Base-by-base conservation (phyloP, 2,797 vertebrate species). In the Danio kyathit region DNA sequence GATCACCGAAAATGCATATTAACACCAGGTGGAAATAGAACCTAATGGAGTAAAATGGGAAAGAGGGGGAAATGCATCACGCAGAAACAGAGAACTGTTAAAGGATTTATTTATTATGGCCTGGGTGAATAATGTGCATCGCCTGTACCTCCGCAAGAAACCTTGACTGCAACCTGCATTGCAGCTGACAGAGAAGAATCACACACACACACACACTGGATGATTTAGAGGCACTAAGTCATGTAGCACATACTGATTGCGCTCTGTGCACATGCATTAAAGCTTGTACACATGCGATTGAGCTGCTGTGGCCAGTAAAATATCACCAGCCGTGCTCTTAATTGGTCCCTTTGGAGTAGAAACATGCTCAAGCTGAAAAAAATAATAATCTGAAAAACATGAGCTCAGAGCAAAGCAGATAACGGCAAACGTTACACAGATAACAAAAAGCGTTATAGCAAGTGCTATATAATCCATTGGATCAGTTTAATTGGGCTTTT, bases 101-200 rank as follows among this genome's bases (percentile, higher is more conserved):
- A 43, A 52, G 65, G 14, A 49, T 71, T 57, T 46, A 21, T 66
- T 57, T 61, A 71, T 85, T 82, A 85, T 76, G 65, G 51, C 65
- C 71, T 80, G 66, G 46, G 59, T 17, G 21, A 71, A 69, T 67
- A 77, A 52, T 76, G 57, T 64, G 40, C 21, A 51, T 71, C 40
- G 7, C 59, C 65, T 77, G 77, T 63, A 40, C 5, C 56, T 46
- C 60, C 14, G 46, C 52, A 76, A 29, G 46, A 83, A 82, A 76
- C 76, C 82, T 82, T 82, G 65, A 81, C 60, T 73, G 65, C 78
- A 52, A 64, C 57, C 40, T 79, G 59, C 40, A 73, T 73, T 80
- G 52, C 72, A 64, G 65, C 54, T 81, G 65, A 64, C 49, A 74
- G 73, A 74, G 69, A 83, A 70, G 54, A 80, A 65, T 84, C 51